A percentile compares a stretch with the other conserved stretches of the same genome.
Evolutionary conservation across 2,888 invertebrate genomes (phyloP).

Genomic region (Lochmaea crataegi): DNA sequence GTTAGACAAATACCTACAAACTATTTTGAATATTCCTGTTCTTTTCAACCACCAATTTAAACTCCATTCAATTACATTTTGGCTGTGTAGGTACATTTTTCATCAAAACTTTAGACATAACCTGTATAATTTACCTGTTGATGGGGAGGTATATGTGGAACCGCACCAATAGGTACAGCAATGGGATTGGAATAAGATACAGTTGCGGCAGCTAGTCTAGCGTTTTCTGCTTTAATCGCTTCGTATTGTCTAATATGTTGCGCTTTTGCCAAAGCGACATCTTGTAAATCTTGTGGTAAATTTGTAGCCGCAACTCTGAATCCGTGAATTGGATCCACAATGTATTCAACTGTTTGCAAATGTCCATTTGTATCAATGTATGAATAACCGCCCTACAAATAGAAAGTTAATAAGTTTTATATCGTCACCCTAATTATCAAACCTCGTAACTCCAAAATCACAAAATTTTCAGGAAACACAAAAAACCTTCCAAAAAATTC

Average conservation of each 20-base stretch:
- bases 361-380: conserved; percentile 76
- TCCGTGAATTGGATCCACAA: conserved; percentile 72
- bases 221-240: conserved; percentile 58
- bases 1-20: no score
- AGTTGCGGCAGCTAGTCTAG: conserved; percentile 46
- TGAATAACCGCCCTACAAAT: conserved; percentile 71
- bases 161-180: conserved; percentile 51
- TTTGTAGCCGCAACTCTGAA: conserved; percentile 77
- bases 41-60: no score
- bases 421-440: no score
- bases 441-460: no score
- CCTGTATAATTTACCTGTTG: conserved; percentile 36
- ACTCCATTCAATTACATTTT: no score
- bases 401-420: no score
- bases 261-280: conserved; percentile 61
- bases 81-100: no score
- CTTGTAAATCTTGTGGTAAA: conserved; percentile 67
- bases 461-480: no score
- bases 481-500: no score
- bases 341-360: conserved; percentile 74
- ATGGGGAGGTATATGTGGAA: conserved; percentile 43
- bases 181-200: conserved; percentile 56
- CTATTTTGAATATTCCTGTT: no score
- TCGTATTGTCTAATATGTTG: conserved; percentile 59
- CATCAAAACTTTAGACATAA: no score